Conservation (phyloP, 2,888 invertebrate species). For the Oxystoma pomonae region DNA sequence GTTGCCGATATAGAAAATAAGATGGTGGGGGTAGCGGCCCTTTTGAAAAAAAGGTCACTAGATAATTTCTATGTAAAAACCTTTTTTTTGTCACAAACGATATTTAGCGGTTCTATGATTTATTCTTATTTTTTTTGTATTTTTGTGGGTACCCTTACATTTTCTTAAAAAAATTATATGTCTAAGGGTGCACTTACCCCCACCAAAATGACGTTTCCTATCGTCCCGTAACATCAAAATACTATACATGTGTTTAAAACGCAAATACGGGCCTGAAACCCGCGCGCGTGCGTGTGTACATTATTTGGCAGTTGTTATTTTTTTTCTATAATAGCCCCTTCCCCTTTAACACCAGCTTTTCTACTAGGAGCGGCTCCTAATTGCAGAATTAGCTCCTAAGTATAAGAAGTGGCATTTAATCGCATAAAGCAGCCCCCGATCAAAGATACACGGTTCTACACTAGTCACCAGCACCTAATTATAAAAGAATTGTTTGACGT, state of each 20-base stretch:
- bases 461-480: no score
- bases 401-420: no score
- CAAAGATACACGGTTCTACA: no score
- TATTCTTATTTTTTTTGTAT: neutral
- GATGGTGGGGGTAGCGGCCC: neutral
- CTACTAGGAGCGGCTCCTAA: no score
- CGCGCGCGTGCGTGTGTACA: neutral
- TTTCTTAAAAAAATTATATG: neutral
- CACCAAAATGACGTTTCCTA: neutral
- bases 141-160: neutral
- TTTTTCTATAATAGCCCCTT: neutral
- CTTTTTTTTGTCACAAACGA: neutral
- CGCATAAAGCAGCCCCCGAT: no score
- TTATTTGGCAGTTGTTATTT: constrained; percentile 5
- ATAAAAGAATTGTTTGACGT: no score
- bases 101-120: no score
- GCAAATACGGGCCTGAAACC: neutral
- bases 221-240: neutral
- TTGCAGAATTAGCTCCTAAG: no score
- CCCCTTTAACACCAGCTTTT: neutral
- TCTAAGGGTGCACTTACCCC: neutral
- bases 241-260: neutral
- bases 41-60: no score
- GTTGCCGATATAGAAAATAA: constrained; percentile 2
- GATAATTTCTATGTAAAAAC: no score